Base-by-base conservation (phyloP, 2,888 invertebrate species). In the Microplitis manilae region DNA sequence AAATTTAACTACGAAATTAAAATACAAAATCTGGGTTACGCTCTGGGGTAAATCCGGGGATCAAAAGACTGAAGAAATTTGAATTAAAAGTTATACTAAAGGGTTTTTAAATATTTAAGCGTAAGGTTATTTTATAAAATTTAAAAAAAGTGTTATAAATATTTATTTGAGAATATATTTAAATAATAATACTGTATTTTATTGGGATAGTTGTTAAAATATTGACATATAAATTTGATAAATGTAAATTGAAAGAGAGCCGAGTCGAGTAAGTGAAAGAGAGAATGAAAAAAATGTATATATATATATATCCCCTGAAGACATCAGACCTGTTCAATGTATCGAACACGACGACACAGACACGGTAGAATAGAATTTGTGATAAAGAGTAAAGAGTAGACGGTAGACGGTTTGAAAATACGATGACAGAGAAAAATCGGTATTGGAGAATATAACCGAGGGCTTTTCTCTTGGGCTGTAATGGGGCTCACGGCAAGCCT, bases 321-420 rank as follows among this genome's bases (percentile, higher is more conserved):
- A 50, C 13, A 50, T 50, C 50, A 50, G 2, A 30, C 30, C 50
- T 13, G 50, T 50, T 50, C 8, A 50, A 50, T 50, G 50, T 50
- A 50, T 50, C 2, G 50, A 50, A 30, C 30, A 30, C 30, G 30
- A 4, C 30, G 30, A 30, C 30, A 30, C 4, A 30, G 30, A 30
- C 30, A 30, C 30, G 30, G 50, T 20, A 50, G 13, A 50, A 50
- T 50, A 50, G 8, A 50, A 50, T 13, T 50, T 13, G 50, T 5
- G 30, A 30, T 50, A 50, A 13, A 50, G 73, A 73, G 50, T 73
- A 62, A 62, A 39, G 73, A 73, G 65, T 64, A 73, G 20, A 38
- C 15, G 13, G 64, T 61, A 17, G 64, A 73, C 64, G 17, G 64
- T 39, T 64, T 73, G 38, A 50, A 50, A 13, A 50, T 13, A 20